These are phyloP conservation scores for Saccostrea cuccullata DNA, from an alignment of 1,140 invertebrate genomes.

Conservation along the genomic window DNA sequence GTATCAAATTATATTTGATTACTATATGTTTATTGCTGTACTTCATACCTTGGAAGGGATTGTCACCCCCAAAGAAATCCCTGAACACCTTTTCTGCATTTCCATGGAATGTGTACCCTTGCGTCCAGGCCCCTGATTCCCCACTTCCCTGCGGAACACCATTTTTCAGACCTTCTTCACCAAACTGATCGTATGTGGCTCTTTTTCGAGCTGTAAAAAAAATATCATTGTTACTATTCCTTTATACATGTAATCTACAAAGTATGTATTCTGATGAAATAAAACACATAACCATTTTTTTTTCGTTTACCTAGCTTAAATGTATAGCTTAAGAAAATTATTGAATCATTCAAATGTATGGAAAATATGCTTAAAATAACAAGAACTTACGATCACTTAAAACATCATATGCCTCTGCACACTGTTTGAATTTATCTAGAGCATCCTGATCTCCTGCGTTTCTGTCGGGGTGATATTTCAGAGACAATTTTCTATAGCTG, in stretches of 20 bases:
- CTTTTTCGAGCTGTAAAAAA: slow-evolving; percentile 73
- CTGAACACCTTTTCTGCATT: slow-evolving; percentile 78
- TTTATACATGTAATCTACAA: too few relatives aligned
- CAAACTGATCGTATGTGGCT: slow-evolving; percentile 79
- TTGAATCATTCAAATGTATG: too few relatives aligned
- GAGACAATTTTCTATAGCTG: slow-evolving; percentile 78
- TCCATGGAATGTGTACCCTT: slow-evolving; percentile 79
- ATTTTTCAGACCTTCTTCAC: slow-evolving; percentile 79
- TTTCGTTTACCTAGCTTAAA: too few relatives aligned
- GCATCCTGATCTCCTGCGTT: slow-evolving; percentile 73
- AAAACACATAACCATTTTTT: too few relatives aligned
- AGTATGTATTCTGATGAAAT: too few relatives aligned
- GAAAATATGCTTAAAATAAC: not conserved
- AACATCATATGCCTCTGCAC: slow-evolving; percentile 79
- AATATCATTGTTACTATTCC: too few relatives aligned
- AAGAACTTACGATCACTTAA: slow-evolving; percentile 76
- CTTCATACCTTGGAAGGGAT: slow-evolving; percentile 78
- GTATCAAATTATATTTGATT: too few relatives aligned
- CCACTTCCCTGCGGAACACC: slow-evolving; percentile 76
- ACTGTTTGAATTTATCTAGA: slow-evolving; percentile 76
- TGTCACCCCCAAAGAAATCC: slow-evolving; percentile 79
- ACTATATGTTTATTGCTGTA: not conserved
- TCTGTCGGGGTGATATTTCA: slow-evolving; percentile 78
- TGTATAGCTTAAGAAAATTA: too few relatives aligned
- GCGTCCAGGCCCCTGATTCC: slow-evolving; percentile 76